These are phyloP conservation scores for Morelia viridis DNA, from an alignment of 2,797 vertebrate genomes.

Conservation along the genomic window DNA sequence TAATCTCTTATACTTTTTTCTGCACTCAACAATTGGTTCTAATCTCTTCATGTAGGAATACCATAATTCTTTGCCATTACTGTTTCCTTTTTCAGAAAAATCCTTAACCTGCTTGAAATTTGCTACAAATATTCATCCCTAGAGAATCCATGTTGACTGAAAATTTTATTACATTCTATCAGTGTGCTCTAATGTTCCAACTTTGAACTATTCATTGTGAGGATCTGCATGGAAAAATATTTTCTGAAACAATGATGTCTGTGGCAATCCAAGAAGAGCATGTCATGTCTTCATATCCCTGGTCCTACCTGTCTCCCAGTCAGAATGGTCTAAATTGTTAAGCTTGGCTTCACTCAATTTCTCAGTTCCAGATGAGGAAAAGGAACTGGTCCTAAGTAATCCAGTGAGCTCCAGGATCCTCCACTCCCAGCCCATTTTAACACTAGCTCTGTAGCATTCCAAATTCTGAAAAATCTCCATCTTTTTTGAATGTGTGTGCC, in stretches of 20 bases:
- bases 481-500: not conserved
- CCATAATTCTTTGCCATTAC: too few species aligned
- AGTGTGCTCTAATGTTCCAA: not conserved
- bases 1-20: not conserved
- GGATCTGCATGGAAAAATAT: not conserved
- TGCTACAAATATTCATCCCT: too few species aligned
- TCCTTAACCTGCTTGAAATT: too few species aligned
- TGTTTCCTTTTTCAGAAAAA: too few species aligned
- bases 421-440: not conserved
- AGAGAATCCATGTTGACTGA: too few species aligned
- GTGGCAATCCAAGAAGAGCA: not conserved
- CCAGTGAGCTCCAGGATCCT: not conserved
- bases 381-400: not conserved
- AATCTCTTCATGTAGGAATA: not conserved
- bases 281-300: not conserved
- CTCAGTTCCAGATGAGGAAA: not conserved
- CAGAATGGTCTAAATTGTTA: not conserved
- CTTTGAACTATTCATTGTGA: not conserved
- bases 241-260: not conserved
- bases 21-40: not conserved
- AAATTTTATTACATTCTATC: not conserved
- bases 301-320: not conserved
- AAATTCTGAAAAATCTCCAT: not conserved
- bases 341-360: not conserved
- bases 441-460: not conserved